A percentile compares a stretch with the other conserved stretches of the same genome.
These are phyloP conservation scores for Phrixothrix hirtus DNA, from an alignment of 2,888 invertebrate species.

Conservation along the genomic window DNA sequence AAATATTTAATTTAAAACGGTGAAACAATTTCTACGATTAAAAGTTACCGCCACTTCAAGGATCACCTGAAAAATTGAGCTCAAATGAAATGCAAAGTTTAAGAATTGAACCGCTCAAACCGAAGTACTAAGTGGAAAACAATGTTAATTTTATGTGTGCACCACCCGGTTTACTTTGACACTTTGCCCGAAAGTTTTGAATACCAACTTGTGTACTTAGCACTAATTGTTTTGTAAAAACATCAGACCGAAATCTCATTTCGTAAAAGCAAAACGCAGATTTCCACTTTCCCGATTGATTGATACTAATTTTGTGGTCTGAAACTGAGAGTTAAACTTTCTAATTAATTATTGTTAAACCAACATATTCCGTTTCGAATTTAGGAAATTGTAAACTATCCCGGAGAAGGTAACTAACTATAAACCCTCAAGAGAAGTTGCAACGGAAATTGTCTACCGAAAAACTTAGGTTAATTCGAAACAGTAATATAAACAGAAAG, in stretches of 20 bases:
- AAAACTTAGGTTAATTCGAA: too few species aligned
- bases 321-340: constrained; percentile 7
- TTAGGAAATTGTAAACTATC: too few species aligned
- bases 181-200: constrained; percentile 21
- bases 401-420: too few species aligned
- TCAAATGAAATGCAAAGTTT: constrained; percentile 34
- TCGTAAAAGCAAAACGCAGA: constrained; percentile 9
- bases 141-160: constrained; percentile 36
- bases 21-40: constrained; percentile 23
- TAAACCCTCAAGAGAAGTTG: too few species aligned
- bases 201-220: constrained; percentile 24
- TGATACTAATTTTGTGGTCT: constrained; percentile 1
- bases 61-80: constrained; percentile 33
- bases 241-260: constrained; percentile 2
- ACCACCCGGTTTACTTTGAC: constrained; percentile 27
- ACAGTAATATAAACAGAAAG: too few species aligned
- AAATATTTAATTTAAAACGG: constrained; percentile 19
- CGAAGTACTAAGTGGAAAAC: constrained; percentile 41
- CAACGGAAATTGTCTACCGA: too few species aligned
- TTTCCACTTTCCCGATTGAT: constrained; percentile 24
- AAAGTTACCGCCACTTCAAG: constrained; percentile 32
- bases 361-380: not conserved
- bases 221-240: constrained; percentile 26
- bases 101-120: constrained; percentile 35
- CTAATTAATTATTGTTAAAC: constrained; percentile 12